Conservation (phyloP, 2,797 vertebrate species). For the Chaetodon trifasciatus region DNA sequence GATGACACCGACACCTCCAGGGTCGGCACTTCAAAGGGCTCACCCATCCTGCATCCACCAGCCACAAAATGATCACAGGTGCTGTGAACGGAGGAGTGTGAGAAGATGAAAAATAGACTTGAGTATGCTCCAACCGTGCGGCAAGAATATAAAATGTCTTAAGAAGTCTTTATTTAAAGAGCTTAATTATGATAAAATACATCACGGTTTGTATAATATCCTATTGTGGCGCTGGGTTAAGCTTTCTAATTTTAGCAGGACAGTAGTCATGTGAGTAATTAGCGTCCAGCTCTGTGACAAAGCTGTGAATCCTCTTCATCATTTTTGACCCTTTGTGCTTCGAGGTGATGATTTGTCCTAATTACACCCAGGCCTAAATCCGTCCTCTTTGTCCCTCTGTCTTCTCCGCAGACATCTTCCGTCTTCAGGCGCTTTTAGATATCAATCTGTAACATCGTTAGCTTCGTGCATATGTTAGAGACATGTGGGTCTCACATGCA, state of each 20-base stretch:
- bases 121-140: not conserved
- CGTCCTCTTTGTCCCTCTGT: not conserved
- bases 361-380: not conserved
- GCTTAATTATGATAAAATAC: not conserved
- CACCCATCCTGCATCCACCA: not conserved
- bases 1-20: slow-evolving; percentile 23
- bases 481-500: not conserved
- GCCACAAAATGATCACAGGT: slow-evolving; percentile 1
- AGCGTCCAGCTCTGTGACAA: not conserved
- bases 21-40: slow-evolving; percentile 16
- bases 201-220: not conserved
- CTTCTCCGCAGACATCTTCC: not conserved
- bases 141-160: not conserved
- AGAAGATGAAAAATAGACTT: not conserved
- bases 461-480: not conserved
- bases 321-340: no score
- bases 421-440: not conserved
- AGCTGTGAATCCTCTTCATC: not conserved
- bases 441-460: not conserved
- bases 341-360: not conserved
- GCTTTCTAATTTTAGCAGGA: not conserved
- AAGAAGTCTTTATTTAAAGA: not conserved
- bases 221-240: not conserved
- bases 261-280: not conserved
- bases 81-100: not conserved